phyloP scores from a whole-genome alignment of 2,888 invertebrate species.

The Alviniconcha strummeri region DNA sequence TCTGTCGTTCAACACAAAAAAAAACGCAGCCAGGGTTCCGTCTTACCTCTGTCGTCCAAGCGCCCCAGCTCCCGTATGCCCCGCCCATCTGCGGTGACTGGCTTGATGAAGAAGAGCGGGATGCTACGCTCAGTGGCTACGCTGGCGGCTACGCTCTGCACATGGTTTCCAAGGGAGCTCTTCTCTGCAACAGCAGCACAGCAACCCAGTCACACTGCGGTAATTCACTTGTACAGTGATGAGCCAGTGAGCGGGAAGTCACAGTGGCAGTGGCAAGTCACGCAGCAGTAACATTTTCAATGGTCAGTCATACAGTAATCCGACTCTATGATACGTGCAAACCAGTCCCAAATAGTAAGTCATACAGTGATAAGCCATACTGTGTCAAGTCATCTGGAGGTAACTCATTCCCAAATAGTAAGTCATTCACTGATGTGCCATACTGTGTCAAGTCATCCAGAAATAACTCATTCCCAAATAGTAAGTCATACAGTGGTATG shows the following conservation, averaged over 20 bases:
- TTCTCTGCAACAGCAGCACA: background rate
- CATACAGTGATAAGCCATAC: no score
- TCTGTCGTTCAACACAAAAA: no score
- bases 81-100: constrained; percentile 68
- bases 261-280: background rate
- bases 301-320: background rate
- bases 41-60: constrained; percentile 65
- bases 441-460: no score
- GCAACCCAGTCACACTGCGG: no score
- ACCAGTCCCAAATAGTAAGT: no score
- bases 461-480: no score
- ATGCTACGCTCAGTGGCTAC: constrained; percentile 45
- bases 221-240: constrained; percentile 15
- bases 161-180: constrained; percentile 32
- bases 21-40: no score
- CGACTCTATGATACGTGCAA: background rate
- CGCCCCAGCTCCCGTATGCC: constrained; percentile 59
- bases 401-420: no score
- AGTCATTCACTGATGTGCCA: no score
- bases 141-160: constrained; percentile 58
- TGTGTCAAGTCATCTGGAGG: no score
- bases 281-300: background rate
- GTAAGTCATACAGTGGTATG: no score
- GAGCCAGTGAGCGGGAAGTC: background rate
- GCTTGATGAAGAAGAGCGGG: constrained; percentile 68